phyloP scores from a whole-genome alignment of 2,888 invertebrate genomes.

The Epinotia nisella region DNA sequence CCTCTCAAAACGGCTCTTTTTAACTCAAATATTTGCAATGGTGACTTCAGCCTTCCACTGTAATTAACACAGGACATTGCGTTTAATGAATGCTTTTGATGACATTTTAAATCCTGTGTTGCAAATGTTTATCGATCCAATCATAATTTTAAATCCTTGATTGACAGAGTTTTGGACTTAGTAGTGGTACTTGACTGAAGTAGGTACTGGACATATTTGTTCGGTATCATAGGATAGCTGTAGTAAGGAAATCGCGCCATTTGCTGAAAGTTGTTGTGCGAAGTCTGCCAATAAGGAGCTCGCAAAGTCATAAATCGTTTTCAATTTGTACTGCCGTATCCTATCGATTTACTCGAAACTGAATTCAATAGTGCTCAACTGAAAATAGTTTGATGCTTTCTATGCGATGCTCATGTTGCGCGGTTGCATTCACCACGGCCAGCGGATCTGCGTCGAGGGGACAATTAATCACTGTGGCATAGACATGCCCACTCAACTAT shows the following conservation, averaged over 20 bases:
- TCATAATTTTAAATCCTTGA: neutral
- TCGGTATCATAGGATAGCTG: constrained; percentile 48
- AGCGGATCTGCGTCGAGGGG: constrained; percentile 47
- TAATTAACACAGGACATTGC: constrained; percentile 55
- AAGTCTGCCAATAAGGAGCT: constrained; percentile 18
- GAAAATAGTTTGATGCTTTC: constrained; percentile 29
- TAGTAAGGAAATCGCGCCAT: constrained; percentile 54
- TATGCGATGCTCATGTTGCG: constrained; percentile 11
- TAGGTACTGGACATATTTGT: neutral
- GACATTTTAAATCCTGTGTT: constrained; percentile 35
- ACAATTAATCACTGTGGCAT: constrained; percentile 58
- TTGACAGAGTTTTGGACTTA: neutral
- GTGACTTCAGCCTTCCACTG: constrained; percentile 50
- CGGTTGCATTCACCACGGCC: constrained; percentile 46
- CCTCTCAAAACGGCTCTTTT: constrained; percentile 40
- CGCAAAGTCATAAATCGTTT: constrained; percentile 23
- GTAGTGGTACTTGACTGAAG: neutral
- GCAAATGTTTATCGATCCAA: constrained; percentile 9
- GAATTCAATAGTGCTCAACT: constrained; percentile 10
- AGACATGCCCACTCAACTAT: constrained; percentile 46
- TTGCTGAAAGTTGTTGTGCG: constrained; percentile 13
- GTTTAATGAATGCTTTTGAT: constrained; percentile 47
- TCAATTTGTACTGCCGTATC: constrained; percentile 16
- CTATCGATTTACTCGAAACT: constrained; percentile 10
- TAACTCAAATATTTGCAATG: constrained; percentile 39